A percentile compares a stretch with the other conserved stretches of the same genome.
Conservation (phyloP, 1,140 invertebrate species). For the Drosophila melanica region DNA sequence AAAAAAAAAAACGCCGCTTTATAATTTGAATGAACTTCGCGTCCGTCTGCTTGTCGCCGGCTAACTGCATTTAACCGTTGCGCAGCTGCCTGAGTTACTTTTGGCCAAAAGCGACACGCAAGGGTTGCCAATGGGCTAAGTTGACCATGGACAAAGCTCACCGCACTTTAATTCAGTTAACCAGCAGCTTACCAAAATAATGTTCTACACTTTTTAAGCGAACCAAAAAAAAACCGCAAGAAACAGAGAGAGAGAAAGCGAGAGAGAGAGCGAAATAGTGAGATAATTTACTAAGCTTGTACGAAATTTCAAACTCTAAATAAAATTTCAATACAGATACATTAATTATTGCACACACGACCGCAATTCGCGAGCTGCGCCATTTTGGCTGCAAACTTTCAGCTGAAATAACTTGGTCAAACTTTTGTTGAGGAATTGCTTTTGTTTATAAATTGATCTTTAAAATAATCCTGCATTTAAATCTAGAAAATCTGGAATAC, state of each 20-base stretch:
- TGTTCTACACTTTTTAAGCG: background rate
- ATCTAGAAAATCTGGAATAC: no score
- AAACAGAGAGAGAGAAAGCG: background rate
- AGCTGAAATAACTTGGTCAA: no score
- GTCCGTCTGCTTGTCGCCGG: slow-evolving; percentile 23
- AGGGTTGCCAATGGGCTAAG: slow-evolving; percentile 11
- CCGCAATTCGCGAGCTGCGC: no score
- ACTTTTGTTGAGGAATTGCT: no score
- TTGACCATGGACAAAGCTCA: slow-evolving; percentile 1
- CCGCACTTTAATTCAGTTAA: background rate
- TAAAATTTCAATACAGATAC: no score
- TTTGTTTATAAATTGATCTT: no score
- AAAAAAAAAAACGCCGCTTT: slow-evolving; percentile 71
- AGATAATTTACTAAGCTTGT: no score
- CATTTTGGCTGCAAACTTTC: no score
- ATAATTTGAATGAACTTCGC: slow-evolving; percentile 65
- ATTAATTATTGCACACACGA: no score
- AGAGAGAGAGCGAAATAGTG: background rate
- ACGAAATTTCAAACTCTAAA: no score
- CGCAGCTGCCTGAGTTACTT: slow-evolving; percentile 55
- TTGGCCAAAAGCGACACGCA: slow-evolving; percentile 37
- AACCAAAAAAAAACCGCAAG: no score
- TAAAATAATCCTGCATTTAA: no score
- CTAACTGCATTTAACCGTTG: slow-evolving; percentile 75
- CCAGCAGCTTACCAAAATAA: background rate